Evolutionary conservation across 2,888 invertebrate genomes (phyloP).

Genomic region (Malthinus seriepunctatus): DNA sequence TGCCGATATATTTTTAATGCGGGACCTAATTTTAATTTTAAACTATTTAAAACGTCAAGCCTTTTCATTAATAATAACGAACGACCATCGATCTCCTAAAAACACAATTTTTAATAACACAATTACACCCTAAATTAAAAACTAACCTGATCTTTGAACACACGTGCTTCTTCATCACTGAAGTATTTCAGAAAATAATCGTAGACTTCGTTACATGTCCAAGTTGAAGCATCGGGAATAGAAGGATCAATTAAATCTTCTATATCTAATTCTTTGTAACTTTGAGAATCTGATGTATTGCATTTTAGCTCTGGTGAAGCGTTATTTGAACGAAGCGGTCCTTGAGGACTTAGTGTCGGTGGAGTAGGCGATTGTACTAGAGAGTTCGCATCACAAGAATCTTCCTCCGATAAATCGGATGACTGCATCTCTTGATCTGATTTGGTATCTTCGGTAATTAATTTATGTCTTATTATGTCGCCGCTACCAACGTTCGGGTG

Average conservation of each 20-base stretch:
- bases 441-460: slow-evolving; percentile 9
- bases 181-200: slow-evolving; percentile 78
- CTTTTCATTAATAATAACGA: slow-evolving; percentile 83
- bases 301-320: slow-evolving; percentile 26
- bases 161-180: slow-evolving; percentile 74
- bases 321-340: slow-evolving; percentile 17
- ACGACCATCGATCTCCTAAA: slow-evolving; percentile 88
- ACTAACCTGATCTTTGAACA: slow-evolving; percentile 79
- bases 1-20: slow-evolving; percentile 84
- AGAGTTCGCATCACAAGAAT: slow-evolving; percentile 37
- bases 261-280: slow-evolving; percentile 41
- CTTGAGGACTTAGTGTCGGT: slow-evolving; percentile 50
- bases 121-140: slow-evolving; percentile 2
- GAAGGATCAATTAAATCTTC: slow-evolving; percentile 61
- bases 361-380: slow-evolving; percentile 44
- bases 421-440: not conserved
- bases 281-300: slow-evolving; percentile 42
- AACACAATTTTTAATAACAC: slow-evolving; percentile 13
- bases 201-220: slow-evolving; percentile 83
- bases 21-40: slow-evolving; percentile 84
- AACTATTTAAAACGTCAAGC: slow-evolving; percentile 79
- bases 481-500: slow-evolving; percentile 47
- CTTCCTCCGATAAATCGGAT: slow-evolving; percentile 8
- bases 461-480: slow-evolving; percentile 26
- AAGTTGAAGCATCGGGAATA: slow-evolving; percentile 79